A percentile compares a stretch with the other conserved stretches of the same genome.
These are phyloP conservation scores for Melipona bicolor DNA, from an alignment of 2,888 invertebrate species.

Conservation along the genomic window DNA sequence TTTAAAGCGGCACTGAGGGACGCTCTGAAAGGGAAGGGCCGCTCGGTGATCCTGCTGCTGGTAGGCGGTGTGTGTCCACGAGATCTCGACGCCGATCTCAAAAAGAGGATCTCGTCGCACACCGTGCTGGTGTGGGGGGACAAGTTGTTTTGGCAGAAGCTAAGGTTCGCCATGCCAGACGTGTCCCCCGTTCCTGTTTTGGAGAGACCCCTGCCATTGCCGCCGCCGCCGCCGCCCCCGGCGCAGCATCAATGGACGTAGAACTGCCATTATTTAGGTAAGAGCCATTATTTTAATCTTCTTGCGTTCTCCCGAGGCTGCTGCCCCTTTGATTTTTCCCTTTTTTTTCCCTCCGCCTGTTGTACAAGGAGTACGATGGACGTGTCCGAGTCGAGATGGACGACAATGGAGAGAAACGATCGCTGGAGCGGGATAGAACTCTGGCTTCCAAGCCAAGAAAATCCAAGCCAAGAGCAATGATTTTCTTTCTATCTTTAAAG, in stretches of 20 bases:
- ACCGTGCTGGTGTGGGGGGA: constrained; percentile 97
- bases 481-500: background rate
- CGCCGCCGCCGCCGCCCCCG: constrained; percentile 80
- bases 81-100: constrained; percentile 95
- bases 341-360: background rate
- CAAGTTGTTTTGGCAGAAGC: constrained; percentile 98
- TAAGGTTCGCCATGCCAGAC: constrained; percentile 96
- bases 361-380: background rate
- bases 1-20: constrained; percentile 97
- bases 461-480: background rate
- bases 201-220: constrained; percentile 81
- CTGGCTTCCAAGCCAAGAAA: background rate
- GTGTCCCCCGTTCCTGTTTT: constrained; percentile 80
- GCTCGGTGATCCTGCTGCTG: constrained; percentile 94
- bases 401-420: background rate
- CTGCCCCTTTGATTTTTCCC: background rate
- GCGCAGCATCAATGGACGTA: constrained; percentile 92
- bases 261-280: constrained; percentile 78
- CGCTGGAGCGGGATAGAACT: background rate
- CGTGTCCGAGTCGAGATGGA: background rate
- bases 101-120: constrained; percentile 95
- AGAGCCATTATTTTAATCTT: constrained; percentile 46
- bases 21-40: constrained; percentile 93
- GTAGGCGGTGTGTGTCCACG: constrained; percentile 95
- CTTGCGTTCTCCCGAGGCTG: background rate